phyloP scores from a whole-genome alignment of 64 coral and sea anemone genomes.

The Montipora capricornis region DNA sequence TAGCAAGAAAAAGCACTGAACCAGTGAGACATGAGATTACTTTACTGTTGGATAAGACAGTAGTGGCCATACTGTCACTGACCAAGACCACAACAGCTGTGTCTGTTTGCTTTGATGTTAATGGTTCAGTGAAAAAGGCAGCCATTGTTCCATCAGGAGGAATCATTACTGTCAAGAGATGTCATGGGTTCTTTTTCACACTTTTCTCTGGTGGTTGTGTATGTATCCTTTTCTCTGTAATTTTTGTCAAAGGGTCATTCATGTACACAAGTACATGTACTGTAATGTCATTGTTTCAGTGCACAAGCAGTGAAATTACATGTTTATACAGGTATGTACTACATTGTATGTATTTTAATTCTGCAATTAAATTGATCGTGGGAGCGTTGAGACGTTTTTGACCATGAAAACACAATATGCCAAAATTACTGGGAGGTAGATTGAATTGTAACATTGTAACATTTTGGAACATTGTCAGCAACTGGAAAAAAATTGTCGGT shows the following conservation, averaged over 20 bases:
- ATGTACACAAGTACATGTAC: too few relatives aligned
- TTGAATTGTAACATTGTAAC: too few relatives aligned
- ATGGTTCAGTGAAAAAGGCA: conserved; percentile 28
- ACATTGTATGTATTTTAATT: too few relatives aligned
- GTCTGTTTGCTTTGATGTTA: conserved; percentile 69
- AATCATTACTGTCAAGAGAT: conserved; percentile 46
- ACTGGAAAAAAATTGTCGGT: too few relatives aligned
- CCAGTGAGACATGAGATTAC: conserved; percentile 35
- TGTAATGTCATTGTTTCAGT: too few relatives aligned
- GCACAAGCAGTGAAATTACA: too few relatives aligned
- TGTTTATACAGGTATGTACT: too few relatives aligned
- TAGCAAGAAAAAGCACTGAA: conserved; percentile 17
- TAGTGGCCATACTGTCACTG: conserved; percentile 37
- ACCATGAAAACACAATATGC: too few relatives aligned
- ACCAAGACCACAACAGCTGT: conserved; percentile 29
- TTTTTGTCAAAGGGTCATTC: not conserved
- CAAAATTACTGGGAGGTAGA: too few relatives aligned
- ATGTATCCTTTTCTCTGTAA: conserved; percentile 70
- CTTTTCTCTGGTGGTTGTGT: conserved; percentile 69
- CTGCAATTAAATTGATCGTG: too few relatives aligned
- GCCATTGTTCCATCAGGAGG: conserved; percentile 42
- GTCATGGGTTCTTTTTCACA: conserved; percentile 59
- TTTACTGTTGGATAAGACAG: conserved; percentile 59
- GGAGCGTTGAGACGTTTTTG: too few relatives aligned
- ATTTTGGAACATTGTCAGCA: too few relatives aligned